Evolutionary conservation across 2,113 vertebrate genomes (phyloP), one percentile per base, ranked within the genome.

Genomic region (Gambusia holbrooki): DNA sequence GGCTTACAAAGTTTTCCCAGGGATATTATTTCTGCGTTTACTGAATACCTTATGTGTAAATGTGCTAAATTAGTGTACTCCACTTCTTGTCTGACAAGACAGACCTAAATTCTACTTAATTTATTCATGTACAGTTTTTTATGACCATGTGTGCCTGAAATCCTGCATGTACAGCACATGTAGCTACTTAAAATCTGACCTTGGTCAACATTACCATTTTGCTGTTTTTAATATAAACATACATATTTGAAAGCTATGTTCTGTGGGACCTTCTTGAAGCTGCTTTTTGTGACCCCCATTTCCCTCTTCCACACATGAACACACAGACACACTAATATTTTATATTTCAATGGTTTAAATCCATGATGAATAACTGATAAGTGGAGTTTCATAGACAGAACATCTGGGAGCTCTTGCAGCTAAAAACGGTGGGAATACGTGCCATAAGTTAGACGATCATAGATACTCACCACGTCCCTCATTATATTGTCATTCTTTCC

Each of bases 341-440:
- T 25, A 81, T 69, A 82, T 88, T 82, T 81, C 77, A 51, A 66
- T 79, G 35, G 54, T 77, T 60, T 61, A 73, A 64, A 81, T 79
- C 87, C 82, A 89, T 87, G 83, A 91, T 82, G 84, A 89, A 85
- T 74, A 87, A 88, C 85, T 77, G 58, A 81, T 76, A 87, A 90
- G 80, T 77, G 42, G 73, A 81, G 69, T 83, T 86, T 75, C 71
- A 82, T 70, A 85, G 77, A 76, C 69, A 74, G 66, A 79, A 91
- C 92, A 92, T 93, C 87, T 93, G 91, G 87, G 84, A 92, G 65
- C 62, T 73, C 79, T 92, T 92, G 91, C 42, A 58, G 80, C 74
- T 64, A 4, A 60, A 73, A 64, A 89, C 51, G 76, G 67, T 80
- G 74, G 69, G 71, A 87, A 74, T 35, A 81, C 71, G 69, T 63